phyloP scores from a whole-genome alignment of 2,888 invertebrate genomes.

The Nomada goodeniana region DNA sequence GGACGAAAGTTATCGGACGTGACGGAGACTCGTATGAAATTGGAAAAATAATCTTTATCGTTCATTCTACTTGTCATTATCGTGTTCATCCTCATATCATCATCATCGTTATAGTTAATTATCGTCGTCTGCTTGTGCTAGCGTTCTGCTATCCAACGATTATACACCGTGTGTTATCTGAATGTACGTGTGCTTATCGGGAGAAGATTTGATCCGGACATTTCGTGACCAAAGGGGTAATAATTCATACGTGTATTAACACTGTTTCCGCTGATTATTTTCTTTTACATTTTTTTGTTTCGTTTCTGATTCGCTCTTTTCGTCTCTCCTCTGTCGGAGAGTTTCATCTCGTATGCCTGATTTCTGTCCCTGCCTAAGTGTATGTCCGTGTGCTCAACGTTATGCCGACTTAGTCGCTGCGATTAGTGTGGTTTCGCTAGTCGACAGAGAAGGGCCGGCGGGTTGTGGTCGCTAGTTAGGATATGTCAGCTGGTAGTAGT shows the following conservation, averaged over 20 bases:
- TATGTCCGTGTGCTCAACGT: conserved; percentile 59
- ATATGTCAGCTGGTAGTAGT: conserved; percentile 83
- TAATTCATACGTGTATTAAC: neutral
- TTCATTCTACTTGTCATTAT: conserved; percentile 43
- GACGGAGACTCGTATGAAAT: conserved; percentile 74
- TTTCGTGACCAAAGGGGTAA: neutral
- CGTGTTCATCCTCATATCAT: conserved; percentile 22
- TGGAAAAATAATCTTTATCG: conserved; percentile 78
- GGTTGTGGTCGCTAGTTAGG: conserved; percentile 81
- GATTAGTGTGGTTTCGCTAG: conserved; percentile 67
- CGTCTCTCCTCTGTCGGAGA: conserved; percentile 13
- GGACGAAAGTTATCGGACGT: conserved; percentile 69
- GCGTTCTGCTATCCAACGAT: conserved; percentile 19
- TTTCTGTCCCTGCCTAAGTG: conserved; percentile 45
- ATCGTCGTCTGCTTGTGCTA: conserved; percentile 39
- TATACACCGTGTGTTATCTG: conserved; percentile 1
- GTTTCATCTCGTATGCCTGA: conserved; percentile 35
- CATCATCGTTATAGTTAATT: conserved; percentile 12
- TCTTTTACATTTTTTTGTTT: neutral
- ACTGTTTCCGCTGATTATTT: neutral
- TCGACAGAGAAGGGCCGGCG: conserved; percentile 74
- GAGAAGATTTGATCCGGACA: neutral
- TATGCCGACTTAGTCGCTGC: conserved; percentile 63
- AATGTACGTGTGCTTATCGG: neutral
- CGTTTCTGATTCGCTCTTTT: neutral